A percentile compares a stretch with the other conserved stretches of the same genome.
phyloP scores from a whole-genome alignment of 2,113 vertebrate species.

The Formicarius rufipectus region DNA sequence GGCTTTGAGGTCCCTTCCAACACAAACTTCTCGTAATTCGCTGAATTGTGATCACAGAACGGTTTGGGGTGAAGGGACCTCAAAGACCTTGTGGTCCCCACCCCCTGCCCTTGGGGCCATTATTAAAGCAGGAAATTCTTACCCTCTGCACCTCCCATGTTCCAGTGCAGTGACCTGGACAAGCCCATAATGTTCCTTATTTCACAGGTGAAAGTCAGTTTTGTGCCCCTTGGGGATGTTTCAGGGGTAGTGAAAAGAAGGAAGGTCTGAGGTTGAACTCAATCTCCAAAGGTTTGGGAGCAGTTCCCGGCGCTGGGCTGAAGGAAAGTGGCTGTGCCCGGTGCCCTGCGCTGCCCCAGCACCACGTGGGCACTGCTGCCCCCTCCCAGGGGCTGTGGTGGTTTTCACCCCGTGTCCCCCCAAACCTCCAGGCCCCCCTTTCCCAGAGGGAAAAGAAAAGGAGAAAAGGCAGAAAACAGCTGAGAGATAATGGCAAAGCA shows the following conservation, averaged over 20 bases:
- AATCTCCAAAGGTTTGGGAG: background rate
- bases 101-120: background rate
- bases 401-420: too few relatives aligned
- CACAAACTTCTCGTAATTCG: background rate
- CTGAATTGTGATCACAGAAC: background rate
- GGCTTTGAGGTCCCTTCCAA: background rate
- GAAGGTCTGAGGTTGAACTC: background rate
- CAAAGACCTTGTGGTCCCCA: background rate
- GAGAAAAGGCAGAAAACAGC: too few relatives aligned
- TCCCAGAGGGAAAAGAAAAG: too few relatives aligned
- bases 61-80: background rate
- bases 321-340: background rate
- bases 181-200: background rate
- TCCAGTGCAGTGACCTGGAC: background rate
- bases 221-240: background rate
- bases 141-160: rapidly evolving
- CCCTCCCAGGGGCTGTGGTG: background rate
- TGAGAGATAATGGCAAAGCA: too few relatives aligned
- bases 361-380: background rate
- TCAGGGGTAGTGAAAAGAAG: background rate
- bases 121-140: background rate
- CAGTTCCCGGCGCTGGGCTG: background rate
- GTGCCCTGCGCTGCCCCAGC: background rate
- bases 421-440: too few relatives aligned
- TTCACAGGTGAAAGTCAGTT: background rate